phyloP scores from a whole-genome alignment of 2,797 vertebrate species.

The Eurystomus glaucurus region DNA sequence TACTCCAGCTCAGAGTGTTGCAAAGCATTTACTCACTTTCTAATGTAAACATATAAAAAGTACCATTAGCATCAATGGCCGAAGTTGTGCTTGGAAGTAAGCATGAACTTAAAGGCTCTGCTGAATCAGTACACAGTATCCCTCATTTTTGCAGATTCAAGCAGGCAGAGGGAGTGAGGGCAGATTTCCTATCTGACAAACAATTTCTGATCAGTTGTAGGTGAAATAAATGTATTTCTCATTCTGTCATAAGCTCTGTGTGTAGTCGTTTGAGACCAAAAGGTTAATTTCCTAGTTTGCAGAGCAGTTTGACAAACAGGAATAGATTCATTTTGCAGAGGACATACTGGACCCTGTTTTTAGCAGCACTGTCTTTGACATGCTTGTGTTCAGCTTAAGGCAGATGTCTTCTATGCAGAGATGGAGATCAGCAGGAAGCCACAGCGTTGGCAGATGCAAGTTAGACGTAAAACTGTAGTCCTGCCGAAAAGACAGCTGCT shows the following conservation, averaged over 20 bases:
- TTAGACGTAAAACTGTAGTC: neutral
- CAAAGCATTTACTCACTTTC: neutral
- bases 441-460: conserved; percentile 36
- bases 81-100: neutral
- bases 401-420: conserved; percentile 15
- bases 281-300: neutral
- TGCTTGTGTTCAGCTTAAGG: neutral
- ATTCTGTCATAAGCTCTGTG: neutral
- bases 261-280: neutral
- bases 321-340: conserved; percentile 13
- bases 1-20: neutral
- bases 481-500: conserved; percentile 57
- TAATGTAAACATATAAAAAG: neutral
- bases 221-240: neutral
- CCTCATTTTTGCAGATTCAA: neutral
- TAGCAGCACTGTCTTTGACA: neutral
- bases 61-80: neutral
- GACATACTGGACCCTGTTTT: neutral
- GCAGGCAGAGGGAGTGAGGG: neutral
- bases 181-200: neutral
- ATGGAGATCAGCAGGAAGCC: conserved; percentile 32
- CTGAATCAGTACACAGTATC: neutral
- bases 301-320: conserved; percentile 12
- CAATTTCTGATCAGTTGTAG: neutral
- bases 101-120: neutral